A percentile compares a stretch with the other conserved stretches of the same genome.
These are phyloP conservation scores for Charaxes varanes DNA, from an alignment of 1,140 invertebrate genomes.

Conservation along the genomic window DNA sequence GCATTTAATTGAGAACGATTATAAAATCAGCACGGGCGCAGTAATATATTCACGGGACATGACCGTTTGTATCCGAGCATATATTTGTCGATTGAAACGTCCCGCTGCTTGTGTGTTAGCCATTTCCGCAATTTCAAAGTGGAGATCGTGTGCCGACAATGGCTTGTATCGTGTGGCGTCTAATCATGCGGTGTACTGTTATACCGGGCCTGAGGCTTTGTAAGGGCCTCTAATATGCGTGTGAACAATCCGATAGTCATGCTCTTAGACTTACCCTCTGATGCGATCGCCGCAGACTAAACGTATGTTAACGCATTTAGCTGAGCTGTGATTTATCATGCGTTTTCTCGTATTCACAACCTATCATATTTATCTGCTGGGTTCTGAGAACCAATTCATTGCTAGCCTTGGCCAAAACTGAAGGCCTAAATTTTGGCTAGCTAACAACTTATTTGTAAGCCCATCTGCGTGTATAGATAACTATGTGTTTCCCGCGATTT, in stretches of 20 bases:
- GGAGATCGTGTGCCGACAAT: slow-evolving; percentile 68
- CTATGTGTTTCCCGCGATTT: no score
- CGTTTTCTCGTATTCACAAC: no score
- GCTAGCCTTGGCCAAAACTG: no score
- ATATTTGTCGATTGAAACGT: slow-evolving; percentile 59
- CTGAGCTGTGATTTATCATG: no score
- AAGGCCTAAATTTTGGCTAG: no score
- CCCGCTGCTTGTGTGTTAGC: slow-evolving; percentile 58
- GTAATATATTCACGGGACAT: slow-evolving; percentile 27
- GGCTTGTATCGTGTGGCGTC: slow-evolving; percentile 65
- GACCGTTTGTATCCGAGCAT: slow-evolving; percentile 28
- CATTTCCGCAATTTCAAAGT: slow-evolving; percentile 67
- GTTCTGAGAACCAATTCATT: no score
- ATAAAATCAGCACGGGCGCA: slow-evolving; percentile 23
- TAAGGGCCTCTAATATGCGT: slow-evolving; percentile 60
- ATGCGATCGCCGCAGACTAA: no score
- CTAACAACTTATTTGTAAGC: no score
- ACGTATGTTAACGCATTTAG: no score
- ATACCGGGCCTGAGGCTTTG: slow-evolving; percentile 45
- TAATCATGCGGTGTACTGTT: slow-evolving; percentile 69
- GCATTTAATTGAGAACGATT: slow-evolving; percentile 17
- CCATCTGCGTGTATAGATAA: no score
- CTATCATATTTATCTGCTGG: no score
- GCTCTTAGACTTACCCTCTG: slow-evolving; percentile 16
- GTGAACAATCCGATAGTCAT: slow-evolving; percentile 63